Evolutionary conservation across 2,888 invertebrate species (phyloP).

Genomic region (Himalopsyche tibetana): DNA sequence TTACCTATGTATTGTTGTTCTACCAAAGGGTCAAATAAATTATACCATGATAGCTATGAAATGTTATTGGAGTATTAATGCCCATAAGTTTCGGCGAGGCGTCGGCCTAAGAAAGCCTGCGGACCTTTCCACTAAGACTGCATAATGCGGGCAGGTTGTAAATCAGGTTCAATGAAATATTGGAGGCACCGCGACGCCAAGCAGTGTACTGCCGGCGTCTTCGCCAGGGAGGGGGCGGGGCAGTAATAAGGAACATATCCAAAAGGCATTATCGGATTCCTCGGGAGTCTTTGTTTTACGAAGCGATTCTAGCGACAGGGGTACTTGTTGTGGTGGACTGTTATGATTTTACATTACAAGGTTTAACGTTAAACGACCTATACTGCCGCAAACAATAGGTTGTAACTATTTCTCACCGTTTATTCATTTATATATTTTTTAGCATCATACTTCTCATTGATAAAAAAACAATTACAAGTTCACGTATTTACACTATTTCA

Average conservation of each 20-base stretch:
- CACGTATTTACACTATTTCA: too few species aligned
- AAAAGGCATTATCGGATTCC: constrained; percentile 77
- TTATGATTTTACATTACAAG: neutral
- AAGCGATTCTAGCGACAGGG: neutral
- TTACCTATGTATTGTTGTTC: constrained; percentile 3
- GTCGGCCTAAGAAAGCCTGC: constrained; percentile 27
- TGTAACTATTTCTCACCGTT: too few species aligned
- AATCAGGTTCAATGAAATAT: constrained; percentile 65
- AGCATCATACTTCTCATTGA: too few species aligned
- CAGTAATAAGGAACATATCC: constrained; percentile 60
- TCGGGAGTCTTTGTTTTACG: constrained; percentile 70
- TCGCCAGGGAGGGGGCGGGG: constrained; percentile 45
- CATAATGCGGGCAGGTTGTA: constrained; percentile 65
- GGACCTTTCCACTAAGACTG: constrained; percentile 57
- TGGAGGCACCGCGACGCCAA: constrained; percentile 53
- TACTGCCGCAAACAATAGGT: too few species aligned
- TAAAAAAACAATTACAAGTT: too few species aligned
- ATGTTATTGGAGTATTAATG: constrained; percentile 35
- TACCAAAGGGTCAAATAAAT: constrained; percentile 13
- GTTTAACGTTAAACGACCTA: too few species aligned
- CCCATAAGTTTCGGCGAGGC: constrained; percentile 15
- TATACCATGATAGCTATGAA: constrained; percentile 15
- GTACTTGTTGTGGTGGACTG: neutral
- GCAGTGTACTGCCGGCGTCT: constrained; percentile 46
- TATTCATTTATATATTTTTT: too few species aligned